Conservation (phyloP, 2,888 invertebrate species). For the Tromatobia lineatoria region DNA sequence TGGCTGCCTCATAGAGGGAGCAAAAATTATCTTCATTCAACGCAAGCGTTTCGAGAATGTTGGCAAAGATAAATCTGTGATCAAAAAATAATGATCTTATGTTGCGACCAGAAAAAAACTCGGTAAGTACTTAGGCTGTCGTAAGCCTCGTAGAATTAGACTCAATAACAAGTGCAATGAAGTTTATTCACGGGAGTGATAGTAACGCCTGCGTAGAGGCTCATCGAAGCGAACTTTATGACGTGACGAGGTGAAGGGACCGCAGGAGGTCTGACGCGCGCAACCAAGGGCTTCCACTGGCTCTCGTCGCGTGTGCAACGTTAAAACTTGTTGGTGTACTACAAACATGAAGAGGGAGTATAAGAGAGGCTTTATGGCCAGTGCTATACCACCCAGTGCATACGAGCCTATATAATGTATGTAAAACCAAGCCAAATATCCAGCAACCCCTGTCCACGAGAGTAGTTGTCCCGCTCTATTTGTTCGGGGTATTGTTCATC, state of each 20-base stretch:
- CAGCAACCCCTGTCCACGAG: conserved; percentile 50
- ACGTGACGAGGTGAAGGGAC: conserved; percentile 11
- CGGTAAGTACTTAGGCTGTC: not conserved
- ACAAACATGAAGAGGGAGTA: conserved; percentile 57
- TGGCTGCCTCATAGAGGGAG: no score
- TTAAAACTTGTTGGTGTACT: conserved; percentile 52
- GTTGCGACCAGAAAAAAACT: not conserved
- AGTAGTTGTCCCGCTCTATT: conserved; percentile 55
- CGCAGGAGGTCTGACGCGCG: conserved; percentile 47
- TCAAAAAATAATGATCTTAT: not conserved
- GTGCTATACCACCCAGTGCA: conserved; percentile 29
- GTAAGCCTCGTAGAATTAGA: conserved; percentile 12
- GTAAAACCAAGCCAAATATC: conserved; percentile 67
- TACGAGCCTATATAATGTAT: conserved; percentile 58
- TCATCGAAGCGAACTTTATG: conserved; percentile 45
- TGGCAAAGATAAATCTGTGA: no score
- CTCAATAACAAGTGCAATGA: conserved; percentile 35
- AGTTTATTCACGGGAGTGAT: conserved; percentile 23
- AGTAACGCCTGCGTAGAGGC: conserved; percentile 21
- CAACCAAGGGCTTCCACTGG: conserved; percentile 42
- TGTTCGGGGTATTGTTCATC: conserved; percentile 61
- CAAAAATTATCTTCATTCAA: no score
- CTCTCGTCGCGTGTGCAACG: conserved; percentile 42
- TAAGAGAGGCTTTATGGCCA: conserved; percentile 38
- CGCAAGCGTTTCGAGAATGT: not conserved